Evolutionary conservation across 2,797 vertebrate genomes (phyloP), one percentile per base, ranked within the genome.

Genomic region (Sandelia bainsii): DNA sequence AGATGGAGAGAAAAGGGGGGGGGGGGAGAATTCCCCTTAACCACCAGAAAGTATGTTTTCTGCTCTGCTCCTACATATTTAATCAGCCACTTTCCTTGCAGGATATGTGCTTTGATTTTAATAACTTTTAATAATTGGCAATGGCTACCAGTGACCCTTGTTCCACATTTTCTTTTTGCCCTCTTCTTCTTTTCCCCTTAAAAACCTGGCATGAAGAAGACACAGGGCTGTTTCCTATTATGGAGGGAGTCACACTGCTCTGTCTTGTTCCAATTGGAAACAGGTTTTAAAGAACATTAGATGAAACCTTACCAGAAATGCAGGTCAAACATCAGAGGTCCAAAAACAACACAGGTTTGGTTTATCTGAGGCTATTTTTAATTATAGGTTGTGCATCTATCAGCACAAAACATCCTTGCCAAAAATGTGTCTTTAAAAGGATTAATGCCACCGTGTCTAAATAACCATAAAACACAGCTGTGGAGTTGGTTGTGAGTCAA

Each of bases 161-260:
- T 70, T 89, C 80, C 82, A 82, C 17, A 75, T 82, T 75, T 25
- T 62, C 60, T 11, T 67, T 23, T 72, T 44, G n/a, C 53, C 73
- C 51, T 62, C 69, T 48, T 50, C 66, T 72, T 75, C 23, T 62
- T 69, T 58, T 62, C 48, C 22, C 57, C 70, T 44, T 27, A 54
- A 22, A 65, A 32, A 54, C 49, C 79, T 90, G 91, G 90, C 87
- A 79, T 49, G 49, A 61, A 81, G 67, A 74, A 42, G 62, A 75
- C 56, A 52, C 65, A 0, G 23, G 71, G 56, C 89, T 93, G 93
- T 81, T 93, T 93, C 81, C 75, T 81, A 93, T 94, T 93, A 94
- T 1, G 63, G 75, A 74, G 46, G 61, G 77, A 92, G 78, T 91
- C 82, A 79, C 83, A 80, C 78, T 84, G 57, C 12, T 72, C 80